Evolutionary conservation across 2,888 invertebrate genomes (phyloP), one percentile per base, ranked within the genome.

Genomic region (Belgica antarctica): DNA sequence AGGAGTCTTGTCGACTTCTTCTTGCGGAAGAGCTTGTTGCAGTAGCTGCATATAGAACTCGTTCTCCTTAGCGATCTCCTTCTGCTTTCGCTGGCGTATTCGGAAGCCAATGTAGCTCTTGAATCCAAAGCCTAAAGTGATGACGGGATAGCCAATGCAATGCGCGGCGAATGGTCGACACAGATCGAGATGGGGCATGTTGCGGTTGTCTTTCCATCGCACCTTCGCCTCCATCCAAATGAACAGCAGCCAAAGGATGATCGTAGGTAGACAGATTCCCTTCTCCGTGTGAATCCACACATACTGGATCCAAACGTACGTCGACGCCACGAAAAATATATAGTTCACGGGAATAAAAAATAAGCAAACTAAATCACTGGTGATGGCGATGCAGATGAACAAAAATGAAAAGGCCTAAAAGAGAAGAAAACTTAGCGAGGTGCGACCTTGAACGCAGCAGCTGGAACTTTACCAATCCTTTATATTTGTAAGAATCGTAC

Each of bases 241-340:
- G 83, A 96, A 92, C 76, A 94, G 83, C 81, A 93, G 87, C 93
- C 96, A 97, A 75, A 97, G 84, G 76, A 92, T 89, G 76, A 96
- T 89, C 74, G 96, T 96, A 71, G 96, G 96, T 79, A 95, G 84
- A 83, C 96, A 96, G 75, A 96, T 87, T 76, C 96, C 96, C 81
- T 92, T 89, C 79, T 94, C 94, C 87, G 83, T 76, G 80, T 73
- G 73, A 70, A 71, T 94, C 96, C 96, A 97, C 74, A 96, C 93
- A 81, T 94, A 96, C 82, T 97, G 96, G 77, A 97, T 93, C 96
- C 96, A 98, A 73, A 98, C 96, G 82, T 97, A 98, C 77, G 96
- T 96, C 82, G 96, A 96, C 77, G 97, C 97, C 73, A 94, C 92
- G 81, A 98, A 96, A 82, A 97, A 95, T 79, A 96, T 86, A 90